Evolutionary conservation across 2,797 vertebrate species (phyloP).

Genomic region (Eulemur mongoz): DNA sequence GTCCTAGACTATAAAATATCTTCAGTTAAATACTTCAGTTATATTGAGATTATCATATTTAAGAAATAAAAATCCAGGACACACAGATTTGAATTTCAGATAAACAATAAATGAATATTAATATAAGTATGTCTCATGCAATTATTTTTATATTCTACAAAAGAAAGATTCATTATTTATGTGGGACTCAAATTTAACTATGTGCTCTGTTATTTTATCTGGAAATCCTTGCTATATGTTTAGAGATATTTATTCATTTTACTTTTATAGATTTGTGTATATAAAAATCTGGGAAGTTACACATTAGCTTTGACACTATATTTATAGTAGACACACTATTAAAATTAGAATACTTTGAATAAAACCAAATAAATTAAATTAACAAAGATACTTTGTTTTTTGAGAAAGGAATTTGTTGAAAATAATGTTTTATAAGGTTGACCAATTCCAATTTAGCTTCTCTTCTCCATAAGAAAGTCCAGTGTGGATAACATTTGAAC

Average conservation of each 20-base stretch:
- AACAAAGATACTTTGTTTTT: neutral
- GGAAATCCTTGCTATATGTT: neutral
- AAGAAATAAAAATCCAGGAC: neutral
- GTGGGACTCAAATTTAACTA: neutral
- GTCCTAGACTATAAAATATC: neutral
- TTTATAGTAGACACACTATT: neutral
- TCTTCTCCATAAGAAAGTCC: neutral
- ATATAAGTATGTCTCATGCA: neutral
- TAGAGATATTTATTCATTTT: neutral
- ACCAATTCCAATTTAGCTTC: neutral
- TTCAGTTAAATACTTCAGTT: neutral
- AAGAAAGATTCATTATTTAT: neutral
- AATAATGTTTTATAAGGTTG: neutral
- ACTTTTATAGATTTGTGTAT: neutral
- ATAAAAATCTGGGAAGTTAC: neutral
- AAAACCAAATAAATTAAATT: neutral
- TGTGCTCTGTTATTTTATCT: neutral
- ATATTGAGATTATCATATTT: neutral
- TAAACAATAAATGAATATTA: neutral
- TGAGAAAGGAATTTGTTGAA: neutral
- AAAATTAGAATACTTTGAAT: neutral
- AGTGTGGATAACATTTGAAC: neutral
- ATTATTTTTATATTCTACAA: neutral
- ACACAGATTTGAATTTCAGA: neutral
- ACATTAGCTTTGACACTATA: neutral